These are phyloP conservation scores for Sinosuthora webbiana DNA, from an alignment of 2,113 vertebrate genomes.

Conservation along the genomic window DNA sequence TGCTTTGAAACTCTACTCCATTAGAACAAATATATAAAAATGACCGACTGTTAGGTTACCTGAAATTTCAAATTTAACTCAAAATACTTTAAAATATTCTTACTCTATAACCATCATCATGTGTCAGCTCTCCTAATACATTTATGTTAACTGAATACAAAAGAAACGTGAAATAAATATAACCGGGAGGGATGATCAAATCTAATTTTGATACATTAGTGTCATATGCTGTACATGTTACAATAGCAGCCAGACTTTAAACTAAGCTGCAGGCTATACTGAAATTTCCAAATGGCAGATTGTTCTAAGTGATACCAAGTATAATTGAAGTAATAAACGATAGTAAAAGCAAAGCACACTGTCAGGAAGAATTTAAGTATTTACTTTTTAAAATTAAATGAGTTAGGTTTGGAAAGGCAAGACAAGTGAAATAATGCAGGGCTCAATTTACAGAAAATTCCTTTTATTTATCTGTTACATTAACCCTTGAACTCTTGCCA, in stretches of 20 bases:
- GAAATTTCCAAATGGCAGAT: constrained; percentile 84
- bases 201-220: constrained; percentile 97
- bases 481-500: constrained; percentile 85
- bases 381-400: constrained; percentile 86
- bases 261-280: constrained; percentile 82
- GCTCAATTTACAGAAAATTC: constrained; percentile 84
- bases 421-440: constrained; percentile 85
- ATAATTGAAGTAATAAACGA: constrained; percentile 86
- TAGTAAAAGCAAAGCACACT: constrained; percentile 83
- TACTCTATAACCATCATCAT: constrained; percentile 80
- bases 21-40: constrained; percentile 72
- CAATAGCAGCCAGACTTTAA: constrained; percentile 83
- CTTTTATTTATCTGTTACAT: constrained; percentile 86
- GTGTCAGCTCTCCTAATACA: constrained; percentile 81
- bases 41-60: constrained; percentile 68
- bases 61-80: constrained; percentile 77
- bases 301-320: constrained; percentile 82
- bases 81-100: constrained; percentile 84
- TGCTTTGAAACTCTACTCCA: constrained; percentile 56
- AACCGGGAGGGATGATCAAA: constrained; percentile 89
- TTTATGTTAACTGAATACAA: constrained; percentile 91
- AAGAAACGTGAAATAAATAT: constrained; percentile 95
- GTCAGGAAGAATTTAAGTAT: constrained; percentile 86
- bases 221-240: constrained; percentile 88
- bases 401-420: constrained; percentile 80